Evolutionary conservation across 2,888 invertebrate species (phyloP).

Genomic region (Minunthozetes semirufus): DNA sequence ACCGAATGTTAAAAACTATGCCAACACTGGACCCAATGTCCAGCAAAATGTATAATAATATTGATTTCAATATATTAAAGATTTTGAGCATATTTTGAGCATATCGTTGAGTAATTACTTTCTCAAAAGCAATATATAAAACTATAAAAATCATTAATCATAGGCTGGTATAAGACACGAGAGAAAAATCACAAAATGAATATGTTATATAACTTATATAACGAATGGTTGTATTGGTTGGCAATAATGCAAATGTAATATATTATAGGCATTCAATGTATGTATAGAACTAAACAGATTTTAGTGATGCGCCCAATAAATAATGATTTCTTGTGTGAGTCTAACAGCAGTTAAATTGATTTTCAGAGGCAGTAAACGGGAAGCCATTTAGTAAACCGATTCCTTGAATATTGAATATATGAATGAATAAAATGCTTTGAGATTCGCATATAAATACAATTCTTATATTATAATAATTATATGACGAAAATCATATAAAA

Average conservation of each 20-base stretch:
- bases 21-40: too few species aligned
- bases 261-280: conserved; percentile 25
- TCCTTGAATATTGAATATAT: conserved; percentile 1
- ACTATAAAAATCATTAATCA: conserved; percentile 26
- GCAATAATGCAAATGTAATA: conserved; percentile 29
- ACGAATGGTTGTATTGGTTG: not conserved
- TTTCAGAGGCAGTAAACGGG: not conserved
- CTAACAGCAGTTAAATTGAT: conserved; percentile 10
- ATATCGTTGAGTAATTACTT: conserved; percentile 11
- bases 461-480: too few species aligned
- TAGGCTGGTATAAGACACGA: not conserved
- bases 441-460: not conserved
- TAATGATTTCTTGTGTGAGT: conserved; percentile 9
- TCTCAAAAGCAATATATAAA: conserved; percentile 23
- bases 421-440: not conserved
- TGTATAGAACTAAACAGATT: not conserved
- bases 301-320: conserved; percentile 25
- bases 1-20: too few species aligned
- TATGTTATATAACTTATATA: conserved; percentile 23
- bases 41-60: not conserved
- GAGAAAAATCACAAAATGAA: conserved; percentile 27
- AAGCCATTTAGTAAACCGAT: conserved; percentile 7
- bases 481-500: too few species aligned
- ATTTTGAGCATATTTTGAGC: not conserved
- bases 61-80: not conserved